Base-by-base conservation (phyloP, 2,113 vertebrate genomes). In the Callipepla squamata region DNA sequence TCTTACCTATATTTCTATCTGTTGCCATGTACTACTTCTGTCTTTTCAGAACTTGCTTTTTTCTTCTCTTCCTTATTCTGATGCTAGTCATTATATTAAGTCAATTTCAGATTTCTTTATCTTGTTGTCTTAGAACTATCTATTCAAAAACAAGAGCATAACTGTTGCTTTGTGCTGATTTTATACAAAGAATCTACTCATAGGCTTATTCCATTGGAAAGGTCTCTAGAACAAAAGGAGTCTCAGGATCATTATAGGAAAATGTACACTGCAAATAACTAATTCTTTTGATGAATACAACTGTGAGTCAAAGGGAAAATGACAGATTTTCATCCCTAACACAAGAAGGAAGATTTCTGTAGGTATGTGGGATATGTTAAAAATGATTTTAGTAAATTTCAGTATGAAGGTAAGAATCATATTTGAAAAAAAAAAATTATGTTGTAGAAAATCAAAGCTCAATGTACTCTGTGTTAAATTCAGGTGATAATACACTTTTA, bases 221-320 rank as follows among this genome's bases (percentile, higher is more conserved):
- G 83, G 81, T 93, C 84, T 93, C 30, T 32, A 83, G 80, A 89
- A 97, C 80, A 96, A 94, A 95, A 87, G 91, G 85, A 90, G 48
- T 86, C 63, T 91, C 83, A 91, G 67, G 61, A 70, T 93, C 51
- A 76, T 92, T 94, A 92, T 19, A 92, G 93, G 89, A 77, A 87
- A 95, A 93, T 21, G 78, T 16, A 26, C 32, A 62, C 20, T 70
- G 57, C 40, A 84, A 90, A 90, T 58, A 95, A 72, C 32, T 53
- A 87, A 79, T 87, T 83, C 38, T 89, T 66, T 90, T 92, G 78
- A 90, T 55, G 63, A 92, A 85, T 87, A 47, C 12, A 86, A 85
- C 30, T 1, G 10, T 73, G 57, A 93, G 48, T 51, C 50, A 66
- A 93, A 83, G 62, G 11, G 32, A 89, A 86, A 94, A 94, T 85